Conservation (phyloP, 2,113 vertebrate species). For the Casuarius casuarius region DNA sequence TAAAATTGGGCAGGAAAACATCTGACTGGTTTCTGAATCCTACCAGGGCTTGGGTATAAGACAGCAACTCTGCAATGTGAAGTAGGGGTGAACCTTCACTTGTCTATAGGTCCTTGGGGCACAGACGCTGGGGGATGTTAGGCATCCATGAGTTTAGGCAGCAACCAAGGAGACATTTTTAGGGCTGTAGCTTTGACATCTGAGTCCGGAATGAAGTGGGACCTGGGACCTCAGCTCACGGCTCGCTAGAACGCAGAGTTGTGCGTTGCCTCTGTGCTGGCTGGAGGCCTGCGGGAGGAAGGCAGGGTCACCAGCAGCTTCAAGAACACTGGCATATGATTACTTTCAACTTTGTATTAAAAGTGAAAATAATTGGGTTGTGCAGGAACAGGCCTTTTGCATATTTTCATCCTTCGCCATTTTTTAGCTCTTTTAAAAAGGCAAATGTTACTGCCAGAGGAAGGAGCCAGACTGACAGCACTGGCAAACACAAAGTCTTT, state of each 20-base stretch:
- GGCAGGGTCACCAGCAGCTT: neutral
- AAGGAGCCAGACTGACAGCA: neutral
- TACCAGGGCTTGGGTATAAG: neutral
- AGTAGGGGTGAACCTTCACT: neutral
- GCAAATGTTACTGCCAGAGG: neutral
- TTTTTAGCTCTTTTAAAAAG: neutral
- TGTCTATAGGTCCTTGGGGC: neutral
- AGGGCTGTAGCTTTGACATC: neutral
- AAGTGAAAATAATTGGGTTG: neutral
- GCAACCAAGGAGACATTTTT: neutral
- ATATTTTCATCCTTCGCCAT: neutral
- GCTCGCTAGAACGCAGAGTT: neutral
- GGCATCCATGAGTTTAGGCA: neutral
- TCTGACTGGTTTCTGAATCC: fast-evolving
- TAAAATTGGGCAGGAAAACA: neutral
- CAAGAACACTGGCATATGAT: neutral
- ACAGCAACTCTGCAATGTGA: neutral
- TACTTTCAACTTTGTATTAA: neutral
- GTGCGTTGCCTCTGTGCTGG: neutral
- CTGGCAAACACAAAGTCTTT: neutral
- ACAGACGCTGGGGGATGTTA: fast-evolving
- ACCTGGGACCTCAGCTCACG: neutral
- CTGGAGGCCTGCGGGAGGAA: neutral
- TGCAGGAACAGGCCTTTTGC: neutral
- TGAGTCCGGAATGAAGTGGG: neutral